Conservation (phyloP, 1,140 invertebrate genomes). For the Saxidomus purpurata region DNA sequence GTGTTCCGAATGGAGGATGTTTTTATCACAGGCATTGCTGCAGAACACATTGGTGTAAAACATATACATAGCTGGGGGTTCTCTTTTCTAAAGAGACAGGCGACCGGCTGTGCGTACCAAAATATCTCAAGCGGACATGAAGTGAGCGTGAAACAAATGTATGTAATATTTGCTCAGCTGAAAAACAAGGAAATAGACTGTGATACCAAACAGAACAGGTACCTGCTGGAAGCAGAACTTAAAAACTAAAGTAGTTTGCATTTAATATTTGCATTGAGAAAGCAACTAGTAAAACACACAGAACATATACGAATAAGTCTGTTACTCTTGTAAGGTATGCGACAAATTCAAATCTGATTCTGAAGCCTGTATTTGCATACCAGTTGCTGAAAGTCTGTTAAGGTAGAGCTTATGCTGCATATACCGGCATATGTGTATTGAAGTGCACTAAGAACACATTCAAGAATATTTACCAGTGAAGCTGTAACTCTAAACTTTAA, state of each 20-base stretch:
- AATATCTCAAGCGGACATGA: slow-evolving; percentile 70
- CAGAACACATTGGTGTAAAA: slow-evolving; percentile 59
- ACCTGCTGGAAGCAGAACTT: slow-evolving; percentile 14
- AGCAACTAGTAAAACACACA: too few relatives aligned
- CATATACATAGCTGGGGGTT: slow-evolving; percentile 65
- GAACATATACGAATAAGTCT: too few relatives aligned
- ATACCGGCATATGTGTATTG: too few relatives aligned
- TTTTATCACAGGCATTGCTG: slow-evolving; percentile 84
- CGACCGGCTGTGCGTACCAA: slow-evolving; percentile 70
- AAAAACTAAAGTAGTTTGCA: neutral
- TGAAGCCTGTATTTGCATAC: too few relatives aligned
- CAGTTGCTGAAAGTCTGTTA: too few relatives aligned
- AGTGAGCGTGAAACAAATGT: slow-evolving; percentile 65
- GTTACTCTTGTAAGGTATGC: too few relatives aligned
- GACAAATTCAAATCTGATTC: too few relatives aligned
- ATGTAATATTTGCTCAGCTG: slow-evolving; percentile 39
- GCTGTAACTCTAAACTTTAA: too few relatives aligned
- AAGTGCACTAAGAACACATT: too few relatives aligned
- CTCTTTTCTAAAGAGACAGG: slow-evolving; percentile 22
- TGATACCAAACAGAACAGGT: slow-evolving; percentile 33
- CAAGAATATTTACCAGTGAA: too few relatives aligned
- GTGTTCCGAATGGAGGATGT: slow-evolving; percentile 85
- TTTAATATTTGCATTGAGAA: too few relatives aligned
- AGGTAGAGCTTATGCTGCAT: too few relatives aligned
- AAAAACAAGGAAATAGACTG: slow-evolving; percentile 51